Percentiles rank a stretch among this genome's conserved stretches.
phyloP scores from a whole-genome alignment of 2,888 invertebrate genomes.

The Hirtodrosophila cameraria region DNA sequence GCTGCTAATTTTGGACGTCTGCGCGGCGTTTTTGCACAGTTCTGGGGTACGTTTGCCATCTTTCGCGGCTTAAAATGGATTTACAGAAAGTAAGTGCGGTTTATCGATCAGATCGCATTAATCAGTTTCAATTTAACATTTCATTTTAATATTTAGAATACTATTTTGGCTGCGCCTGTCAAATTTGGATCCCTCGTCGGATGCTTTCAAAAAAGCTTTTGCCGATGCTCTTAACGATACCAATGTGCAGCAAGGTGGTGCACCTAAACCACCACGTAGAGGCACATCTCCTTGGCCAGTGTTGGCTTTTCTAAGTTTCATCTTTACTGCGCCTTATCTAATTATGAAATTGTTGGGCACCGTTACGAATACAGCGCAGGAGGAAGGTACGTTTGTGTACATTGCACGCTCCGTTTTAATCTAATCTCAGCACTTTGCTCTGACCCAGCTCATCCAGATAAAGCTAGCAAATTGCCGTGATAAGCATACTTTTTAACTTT shows the following conservation, averaged over 20 bases:
- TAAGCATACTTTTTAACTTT: slow-evolving; percentile 42
- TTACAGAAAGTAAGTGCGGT: slow-evolving; percentile 86
- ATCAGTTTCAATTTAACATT: not conserved
- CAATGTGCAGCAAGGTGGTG: slow-evolving; percentile 57
- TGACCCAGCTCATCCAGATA: slow-evolving; percentile 45
- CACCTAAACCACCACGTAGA: slow-evolving; percentile 75
- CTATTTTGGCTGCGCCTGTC: slow-evolving; percentile 82
- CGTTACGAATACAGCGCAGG: slow-evolving; percentile 85
- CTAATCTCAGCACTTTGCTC: slow-evolving; percentile 65
- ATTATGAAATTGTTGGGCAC: slow-evolving; percentile 91
- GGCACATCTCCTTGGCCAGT: slow-evolving; percentile 92
- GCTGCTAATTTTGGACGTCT: slow-evolving; percentile 97
- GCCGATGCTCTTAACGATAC: slow-evolving; percentile 82
- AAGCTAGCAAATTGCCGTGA: slow-evolving; percentile 27
- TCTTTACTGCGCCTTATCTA: slow-evolving; percentile 96
- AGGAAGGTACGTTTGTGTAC: slow-evolving; percentile 85
- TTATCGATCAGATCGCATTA: not conserved
- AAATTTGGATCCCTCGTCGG: slow-evolving; percentile 82
- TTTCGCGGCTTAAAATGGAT: slow-evolving; percentile 92
- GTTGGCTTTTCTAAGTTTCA: slow-evolving; percentile 93
- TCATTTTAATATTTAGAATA: slow-evolving; percentile 60
- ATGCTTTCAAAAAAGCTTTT: slow-evolving; percentile 85
- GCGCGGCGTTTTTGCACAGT: slow-evolving; percentile 92
- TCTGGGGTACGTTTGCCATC: slow-evolving; percentile 94
- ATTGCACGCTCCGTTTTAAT: slow-evolving; percentile 53